Evolutionary conservation across 35 echinoderm and acorn worm genomes (phyloP), one percentile per base, ranked within the genome.

Genomic region (Heliocidaris tuberculata): DNA sequence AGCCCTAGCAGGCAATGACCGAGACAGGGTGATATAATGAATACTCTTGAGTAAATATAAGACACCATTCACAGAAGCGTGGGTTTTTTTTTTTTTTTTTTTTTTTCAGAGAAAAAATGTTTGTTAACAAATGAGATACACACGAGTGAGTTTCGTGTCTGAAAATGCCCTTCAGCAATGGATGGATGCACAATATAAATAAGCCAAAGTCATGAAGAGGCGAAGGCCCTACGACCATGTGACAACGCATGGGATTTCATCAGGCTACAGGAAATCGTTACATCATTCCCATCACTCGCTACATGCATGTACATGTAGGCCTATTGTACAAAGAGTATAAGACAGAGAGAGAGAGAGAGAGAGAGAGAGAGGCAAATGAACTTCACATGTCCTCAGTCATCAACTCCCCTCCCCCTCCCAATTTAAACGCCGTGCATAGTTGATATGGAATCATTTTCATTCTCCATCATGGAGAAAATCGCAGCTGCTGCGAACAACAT

Each of bases 131-230:
- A 21, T 27, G 6, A 19, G 21, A 78, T 21, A 42, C 47, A 16
- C 87, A 89, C 87, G 87, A 89, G 87, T 89, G 15, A 48, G 15
- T 89, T n/a, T 0, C 87, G 47, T 89, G 87, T 48, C 32, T 89
- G 87, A 89, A 89, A 89, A 42, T 89, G 87, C 29, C 87, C 47
- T 89, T 89, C 87, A 89, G 24, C 31, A 13, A 7, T 13, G 2
- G 31, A 10, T 32, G 12, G 35, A 42, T 42, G 15, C 31, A 9
- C 87, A 48, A 19, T 32, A 30, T 89, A 32, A 89, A 48, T 89
- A 9, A 87, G 31, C 19, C 19, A 7, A 89, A 89, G 19, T 32
- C 15, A 42, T 9, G 16, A 31, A 89, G 31, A 10, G 15, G 31
- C 31, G 6, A 70, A 59, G 1, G 59, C 59, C 2, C 12, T 60